phyloP scores from a whole-genome alignment of 1,140 invertebrate species.

The Callitettix versicolor region DNA sequence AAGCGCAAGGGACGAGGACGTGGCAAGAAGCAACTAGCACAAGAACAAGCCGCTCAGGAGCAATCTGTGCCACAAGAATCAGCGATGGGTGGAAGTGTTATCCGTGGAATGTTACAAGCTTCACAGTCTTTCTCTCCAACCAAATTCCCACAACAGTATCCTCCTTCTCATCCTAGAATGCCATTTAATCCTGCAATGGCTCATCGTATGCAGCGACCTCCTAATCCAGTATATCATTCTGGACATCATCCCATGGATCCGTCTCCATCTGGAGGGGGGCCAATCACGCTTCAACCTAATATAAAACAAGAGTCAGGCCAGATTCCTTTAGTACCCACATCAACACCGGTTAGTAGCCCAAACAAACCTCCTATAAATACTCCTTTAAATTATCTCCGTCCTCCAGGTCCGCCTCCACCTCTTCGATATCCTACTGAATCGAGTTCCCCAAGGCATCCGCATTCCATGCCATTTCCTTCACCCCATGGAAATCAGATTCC shows the following conservation, averaged over 20 bases:
- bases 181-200: not conserved
- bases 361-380: conserved; percentile 20
- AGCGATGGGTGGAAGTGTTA: conserved; percentile 10
- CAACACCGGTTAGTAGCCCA: conserved; percentile 25
- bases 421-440: conserved; percentile 2
- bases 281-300: conserved; percentile 37
- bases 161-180: conserved; percentile 40
- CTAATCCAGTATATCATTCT: conserved; percentile 36
- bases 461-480: conserved; percentile 19
- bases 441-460: conserved; percentile 1
- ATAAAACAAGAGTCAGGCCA: conserved; percentile 32
- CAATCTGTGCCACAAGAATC: not conserved
- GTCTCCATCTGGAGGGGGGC: conserved; percentile 41
- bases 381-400: conserved; percentile 20
- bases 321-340: conserved; percentile 14
- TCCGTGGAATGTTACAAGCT: conserved; percentile 32
- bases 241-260: conserved; percentile 43
- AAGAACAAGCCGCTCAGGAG: conserved; percentile 34
- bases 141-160: conserved; percentile 5
- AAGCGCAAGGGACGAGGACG: conserved; percentile 42
- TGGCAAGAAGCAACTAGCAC: conserved; percentile 43
- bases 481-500: not conserved
- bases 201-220: conserved; percentile 21
- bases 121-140: conserved; percentile 30
- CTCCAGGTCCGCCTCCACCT: conserved; percentile 8